These are phyloP conservation scores for Neodontobutis hainanensis DNA, from an alignment of 2,113 vertebrate genomes.

Conservation along the genomic window DNA sequence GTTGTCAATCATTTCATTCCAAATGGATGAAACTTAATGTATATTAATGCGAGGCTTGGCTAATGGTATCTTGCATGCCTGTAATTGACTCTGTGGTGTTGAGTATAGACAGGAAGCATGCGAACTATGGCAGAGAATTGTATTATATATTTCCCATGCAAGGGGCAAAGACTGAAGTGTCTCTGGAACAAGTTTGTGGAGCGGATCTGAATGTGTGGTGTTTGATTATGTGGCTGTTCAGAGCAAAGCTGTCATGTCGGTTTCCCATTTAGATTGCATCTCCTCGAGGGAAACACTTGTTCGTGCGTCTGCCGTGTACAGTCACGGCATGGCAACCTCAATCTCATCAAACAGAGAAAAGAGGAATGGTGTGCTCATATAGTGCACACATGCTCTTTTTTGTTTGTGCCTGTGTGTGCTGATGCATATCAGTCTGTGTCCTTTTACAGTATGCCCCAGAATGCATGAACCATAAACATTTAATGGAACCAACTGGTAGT, in stretches of 20 bases:
- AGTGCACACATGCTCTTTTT: conserved; percentile 23
- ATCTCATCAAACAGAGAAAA: conserved; percentile 61
- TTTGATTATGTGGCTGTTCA: conserved; percentile 67
- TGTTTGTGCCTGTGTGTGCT: conserved; percentile 41
- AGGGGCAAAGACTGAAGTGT: conserved; percentile 13
- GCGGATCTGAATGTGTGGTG: conserved; percentile 55
- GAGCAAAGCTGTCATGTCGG: conserved; percentile 68
- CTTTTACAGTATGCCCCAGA: conserved; percentile 45
- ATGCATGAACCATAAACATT: conserved; percentile 58
- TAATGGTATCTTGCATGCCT: neutral
- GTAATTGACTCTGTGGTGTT: neutral
- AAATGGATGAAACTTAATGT: too few relatives aligned
- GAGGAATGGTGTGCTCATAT: conserved; percentile 19
- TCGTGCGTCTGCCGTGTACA: conserved; percentile 55
- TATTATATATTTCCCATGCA: conserved; percentile 33
- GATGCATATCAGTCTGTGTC: conserved; percentile 54
- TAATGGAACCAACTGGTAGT: conserved; percentile 53
- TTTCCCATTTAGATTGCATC: conserved; percentile 68
- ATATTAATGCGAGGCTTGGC: conserved; percentile 19
- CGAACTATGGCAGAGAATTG: neutral
- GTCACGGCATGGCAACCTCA: conserved; percentile 70
- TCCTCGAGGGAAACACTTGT: conserved; percentile 71
- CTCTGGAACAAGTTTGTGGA: conserved; percentile 36
- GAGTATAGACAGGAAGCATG: neutral
- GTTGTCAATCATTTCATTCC: too few relatives aligned